Evolutionary conservation across 1,140 invertebrate genomes (phyloP), one percentile per base, ranked within the genome.

Genomic region (Drosophila malerkotliana): DNA sequence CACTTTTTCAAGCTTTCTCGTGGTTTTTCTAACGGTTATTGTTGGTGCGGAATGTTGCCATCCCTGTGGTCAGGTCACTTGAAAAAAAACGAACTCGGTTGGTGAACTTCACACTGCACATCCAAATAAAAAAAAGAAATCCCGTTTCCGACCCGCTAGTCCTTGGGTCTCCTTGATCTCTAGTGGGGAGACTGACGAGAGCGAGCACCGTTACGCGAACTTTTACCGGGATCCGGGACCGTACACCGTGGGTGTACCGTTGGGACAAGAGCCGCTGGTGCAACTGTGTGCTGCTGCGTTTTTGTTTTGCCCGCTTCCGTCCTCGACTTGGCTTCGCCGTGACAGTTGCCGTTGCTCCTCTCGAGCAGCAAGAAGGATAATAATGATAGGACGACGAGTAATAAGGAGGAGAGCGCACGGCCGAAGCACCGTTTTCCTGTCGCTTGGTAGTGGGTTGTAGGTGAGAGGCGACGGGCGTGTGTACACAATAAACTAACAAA

Each of bases 191-290:
- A 3, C 8, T 37, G 10, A 12, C 4, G 34, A 37, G 34, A 37
- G 34, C 3, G 34, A 37, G 18, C 12, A 52, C 60, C 41, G 51
- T 54, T 45, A 45, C 44, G 26, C 30, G 45, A 21, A 30, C 7
- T 12, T 28, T 6, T 12, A 52, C n/a, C 30, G 47, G 5, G 26
- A 28, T 28, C 26, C 0, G 26, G 5, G 26, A 52, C n/a, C 45
- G 47, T 14, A 32, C 4, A 28, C 21, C 30, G 30, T 49, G 39
- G 54, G 44, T 49, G 55, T 63, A 74, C 63, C 73, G 64, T 60
- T 77, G 26, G 28, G 64, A 56, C 52, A 49, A 69, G 47, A 78
- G 45, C 56, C 54, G 44, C 39, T 71, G 44, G 30, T 52, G 64
- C 63, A 60, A 69, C 63, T 57, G 56, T 60, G 52, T 57, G 55